phyloP scores from a whole-genome alignment of 2,113 vertebrate species.

The Engystomops pustulosus region DNA sequence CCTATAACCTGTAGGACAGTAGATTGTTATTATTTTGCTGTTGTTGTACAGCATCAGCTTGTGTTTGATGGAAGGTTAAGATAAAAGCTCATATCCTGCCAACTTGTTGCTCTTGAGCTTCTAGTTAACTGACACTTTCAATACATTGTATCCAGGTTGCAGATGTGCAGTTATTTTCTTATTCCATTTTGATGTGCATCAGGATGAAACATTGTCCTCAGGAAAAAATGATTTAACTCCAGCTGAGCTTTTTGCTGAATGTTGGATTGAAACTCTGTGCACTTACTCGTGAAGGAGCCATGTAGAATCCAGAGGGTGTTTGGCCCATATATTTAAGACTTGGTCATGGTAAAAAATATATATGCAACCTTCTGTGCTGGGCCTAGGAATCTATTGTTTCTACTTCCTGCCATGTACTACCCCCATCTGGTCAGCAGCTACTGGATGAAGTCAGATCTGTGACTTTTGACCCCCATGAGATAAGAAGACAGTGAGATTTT shows the following conservation, averaged over 20 bases:
- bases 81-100: not conserved
- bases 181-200: conserved; percentile 56
- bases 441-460: no score
- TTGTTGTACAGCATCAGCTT: not conserved
- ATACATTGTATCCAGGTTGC: not conserved
- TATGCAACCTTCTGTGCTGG: no score
- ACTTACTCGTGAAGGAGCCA: not conserved
- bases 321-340: not conserved
- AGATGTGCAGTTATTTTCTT: conserved; percentile 41
- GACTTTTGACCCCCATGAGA: no score
- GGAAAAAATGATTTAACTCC: conserved; percentile 49
- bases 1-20: no score
- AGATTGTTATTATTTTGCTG: not conserved
- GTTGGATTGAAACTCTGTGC: not conserved
- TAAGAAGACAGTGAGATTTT: no score
- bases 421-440: no score
- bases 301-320: not conserved
- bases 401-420: no score
- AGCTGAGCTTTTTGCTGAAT: not conserved
- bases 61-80: conserved; percentile 26
- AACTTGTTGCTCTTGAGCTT: conserved; percentile 13
- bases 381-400: no score
- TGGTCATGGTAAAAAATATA: not conserved
- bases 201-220: conserved; percentile 45
- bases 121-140: not conserved